Percentiles rank a stretch among this genome's conserved stretches.
These are phyloP conservation scores for Bellardia pandia DNA, from an alignment of 2,888 invertebrate species.

Conservation along the genomic window DNA sequence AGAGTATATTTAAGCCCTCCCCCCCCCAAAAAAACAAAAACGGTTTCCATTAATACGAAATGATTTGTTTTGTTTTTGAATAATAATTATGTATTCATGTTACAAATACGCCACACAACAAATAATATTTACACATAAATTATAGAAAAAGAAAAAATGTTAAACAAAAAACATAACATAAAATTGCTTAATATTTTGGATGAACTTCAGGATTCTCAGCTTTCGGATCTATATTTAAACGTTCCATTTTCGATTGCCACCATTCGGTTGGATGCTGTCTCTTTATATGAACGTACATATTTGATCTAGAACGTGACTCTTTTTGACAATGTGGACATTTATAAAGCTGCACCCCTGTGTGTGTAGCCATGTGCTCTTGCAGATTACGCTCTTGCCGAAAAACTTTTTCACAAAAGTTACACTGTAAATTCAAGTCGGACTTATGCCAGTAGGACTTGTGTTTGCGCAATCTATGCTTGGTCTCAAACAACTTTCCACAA, in stretches of 20 bases:
- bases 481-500: conserved; percentile 75
- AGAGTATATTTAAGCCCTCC: too few species aligned
- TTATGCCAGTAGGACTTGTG: conserved; percentile 80
- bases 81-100: too few species aligned
- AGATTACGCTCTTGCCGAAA: conserved; percentile 80
- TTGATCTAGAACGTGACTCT: conserved; percentile 80
- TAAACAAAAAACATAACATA: neutral
- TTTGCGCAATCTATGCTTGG: conserved; percentile 78
- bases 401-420: conserved; percentile 79
- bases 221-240: conserved; percentile 70
- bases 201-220: conserved; percentile 34
- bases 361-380: conserved; percentile 81
- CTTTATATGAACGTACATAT: conserved; percentile 82
- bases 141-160: neutral
- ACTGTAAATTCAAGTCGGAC: conserved; percentile 77
- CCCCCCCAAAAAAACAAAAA: too few species aligned
- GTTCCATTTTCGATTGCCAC: conserved; percentile 78
- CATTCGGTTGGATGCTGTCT: conserved; percentile 80
- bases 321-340: conserved; percentile 81
- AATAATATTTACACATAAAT: neutral
- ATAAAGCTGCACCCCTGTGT: conserved; percentile 80
- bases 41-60: too few species aligned
- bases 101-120: neutral
- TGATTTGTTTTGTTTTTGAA: too few species aligned
- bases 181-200: conserved; percentile 28